Evolutionary conservation across 2,888 invertebrate species (phyloP), one percentile per base, ranked within the genome.

Genomic region (Sinelater perroti): DNA sequence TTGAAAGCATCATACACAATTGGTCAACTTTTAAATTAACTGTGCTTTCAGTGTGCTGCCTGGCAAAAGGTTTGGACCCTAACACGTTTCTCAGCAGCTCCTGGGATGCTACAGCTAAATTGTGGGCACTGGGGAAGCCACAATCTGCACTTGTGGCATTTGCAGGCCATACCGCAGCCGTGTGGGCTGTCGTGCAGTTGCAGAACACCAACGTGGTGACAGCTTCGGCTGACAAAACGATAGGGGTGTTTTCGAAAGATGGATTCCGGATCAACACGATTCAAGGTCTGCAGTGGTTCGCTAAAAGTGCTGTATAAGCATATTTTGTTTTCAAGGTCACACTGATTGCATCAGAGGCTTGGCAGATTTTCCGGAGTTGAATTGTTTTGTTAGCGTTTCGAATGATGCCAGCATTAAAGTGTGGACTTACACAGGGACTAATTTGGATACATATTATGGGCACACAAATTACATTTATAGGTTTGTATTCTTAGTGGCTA

Each of bases 141-240:
- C 79, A 70, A 16, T 58, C 83, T 45, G 72, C 81, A 17, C 73
- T 81, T 0, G 74, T 85, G 31, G 85, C 85, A 0, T 80, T 91
- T 5, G 79, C 81, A 58, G 91, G 90, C 0, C 93, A 93, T 69
- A 82, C 85, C 62, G 90, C 91, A 8, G 93, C 97, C 0, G 91
- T 98, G 3, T 98, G 97, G 97, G 86, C 87, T 13, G 82, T 84
- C 0, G 75, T 81, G 57, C 89, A 84, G 73, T 79, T 85, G 61
- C 60, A 80, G 14, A 83, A 82, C 60, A 79, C 80, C 1, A 79
- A 78, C 18, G 84, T 90, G 65, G 83, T 93, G 1, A 96, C 97
- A 8, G 97, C 91, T 0, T 93, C 94, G 0, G 98, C 97, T 10
- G 98, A 99, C 78, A 94, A 93, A 78, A 87, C 87, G 6, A 90